Evolutionary conservation across 1,140 invertebrate species (phyloP), one percentile per base, ranked within the genome.

Genomic region (Drosophila auraria): DNA sequence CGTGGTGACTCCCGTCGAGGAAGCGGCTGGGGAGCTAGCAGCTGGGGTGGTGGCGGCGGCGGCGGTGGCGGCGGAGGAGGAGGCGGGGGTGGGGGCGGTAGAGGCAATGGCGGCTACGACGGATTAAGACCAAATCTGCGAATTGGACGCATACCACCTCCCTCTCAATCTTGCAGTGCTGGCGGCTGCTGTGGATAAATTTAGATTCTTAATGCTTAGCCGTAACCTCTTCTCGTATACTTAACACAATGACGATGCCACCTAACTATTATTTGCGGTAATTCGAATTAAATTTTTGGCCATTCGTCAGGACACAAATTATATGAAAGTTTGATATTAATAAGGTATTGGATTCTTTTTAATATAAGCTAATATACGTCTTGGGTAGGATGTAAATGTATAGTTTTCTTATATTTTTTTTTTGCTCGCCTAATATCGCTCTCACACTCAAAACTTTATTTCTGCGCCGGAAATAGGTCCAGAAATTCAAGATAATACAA

Each of bases 111-210:
- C 1, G 60, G 73, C 1, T 56, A 75, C 8, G 83, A 58, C 23
- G 86, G 86, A n/a, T 25, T 86, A 30, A 72, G 86, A 59, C 87
- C 86, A 7, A 90, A 90, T 20, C 64, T 72, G 3, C 68, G 86
- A 17, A 90, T 90, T 64, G 86, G 86, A 5, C 82, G 86, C 8
- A 86, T 90, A 25, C 87, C 63, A 36, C 87, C 63, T 25, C 68
- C 53, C 14, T 44, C 57, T 9, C 66, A 79, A 33, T 57, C 54
- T 6, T 74, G 73, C 60, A 63, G 49, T 44, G 50, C 82, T 3
- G 82, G 68, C 4, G 68, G 86, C 25, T 87, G 84, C 77, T 87
- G 84, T 49, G 81, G 81, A 54, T 86, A 84, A 56, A 56, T 6
- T 17, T 33, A 36, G 45, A 4, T 36, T 3, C 6, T 20, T 25